phyloP scores from a whole-genome alignment of 2,888 invertebrate species.

The Cactoblastis cactorum region DNA sequence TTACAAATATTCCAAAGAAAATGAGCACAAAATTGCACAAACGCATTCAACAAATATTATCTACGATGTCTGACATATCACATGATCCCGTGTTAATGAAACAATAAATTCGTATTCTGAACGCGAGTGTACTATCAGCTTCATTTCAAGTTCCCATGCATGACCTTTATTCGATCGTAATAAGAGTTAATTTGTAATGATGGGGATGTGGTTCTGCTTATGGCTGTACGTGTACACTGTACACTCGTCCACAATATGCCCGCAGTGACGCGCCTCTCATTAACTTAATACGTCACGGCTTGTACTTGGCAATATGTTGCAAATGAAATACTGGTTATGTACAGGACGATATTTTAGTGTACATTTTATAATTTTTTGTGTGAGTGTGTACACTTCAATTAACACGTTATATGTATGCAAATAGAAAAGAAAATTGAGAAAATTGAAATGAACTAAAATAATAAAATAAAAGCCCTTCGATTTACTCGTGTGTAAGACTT shows the following conservation, averaged over 20 bases:
- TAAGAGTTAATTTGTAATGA: neutral
- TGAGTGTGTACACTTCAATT: no score
- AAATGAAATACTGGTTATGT: slow-evolving; percentile 51
- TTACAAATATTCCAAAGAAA: neutral
- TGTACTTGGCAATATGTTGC: slow-evolving; percentile 61
- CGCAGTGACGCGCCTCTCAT: slow-evolving; percentile 63
- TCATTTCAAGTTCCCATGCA: neutral
- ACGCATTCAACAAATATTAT: neutral
- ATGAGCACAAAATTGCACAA: neutral
- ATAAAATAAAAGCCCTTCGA: no score
- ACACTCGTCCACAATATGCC: slow-evolving; percentile 38
- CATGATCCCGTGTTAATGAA: slow-evolving; percentile 60
- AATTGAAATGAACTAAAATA: no score
- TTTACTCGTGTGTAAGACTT: no score
- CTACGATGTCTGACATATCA: slow-evolving; percentile 27
- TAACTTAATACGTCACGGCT: slow-evolving; percentile 71
- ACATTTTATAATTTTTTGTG: no score
- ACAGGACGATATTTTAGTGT: slow-evolving; percentile 32
- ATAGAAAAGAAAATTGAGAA: no score
- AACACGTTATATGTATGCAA: no score
- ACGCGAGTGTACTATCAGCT: slow-evolving; percentile 24
- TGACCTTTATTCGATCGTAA: neutral
- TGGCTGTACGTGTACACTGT: slow-evolving; percentile 22
- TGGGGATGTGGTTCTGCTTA: neutral
- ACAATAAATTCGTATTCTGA: slow-evolving; percentile 64